Percentiles rank a stretch among this genome's conserved stretches.
Evolutionary conservation across 2,797 vertebrate genomes (phyloP).

Genomic region (Eptatretus atami): DNA sequence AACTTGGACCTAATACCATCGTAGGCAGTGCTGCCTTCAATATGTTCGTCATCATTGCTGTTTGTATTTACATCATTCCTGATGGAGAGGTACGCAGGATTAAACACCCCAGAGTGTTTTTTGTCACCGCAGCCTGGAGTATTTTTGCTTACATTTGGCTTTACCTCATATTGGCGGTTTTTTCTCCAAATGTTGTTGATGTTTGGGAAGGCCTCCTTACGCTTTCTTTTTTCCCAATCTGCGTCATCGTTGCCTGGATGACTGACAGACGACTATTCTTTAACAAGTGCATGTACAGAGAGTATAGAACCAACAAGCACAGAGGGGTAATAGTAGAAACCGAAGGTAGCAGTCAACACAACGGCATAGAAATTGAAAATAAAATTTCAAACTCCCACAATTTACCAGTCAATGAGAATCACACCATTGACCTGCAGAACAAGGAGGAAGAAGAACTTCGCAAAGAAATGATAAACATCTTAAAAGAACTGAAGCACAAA

Average conservation of each 20-base stretch:
- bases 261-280: conserved; percentile 72
- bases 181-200: conserved; percentile 51
- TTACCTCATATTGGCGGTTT: conserved; percentile 62
- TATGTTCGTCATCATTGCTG: conserved; percentile 92
- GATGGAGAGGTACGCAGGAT: conserved; percentile 58
- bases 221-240: conserved; percentile 72
- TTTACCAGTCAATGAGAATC: background rate
- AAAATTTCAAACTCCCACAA: conserved; percentile 27
- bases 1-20: conserved; percentile 75
- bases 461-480: conserved; percentile 57
- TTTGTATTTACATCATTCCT: conserved; percentile 71
- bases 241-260: conserved; percentile 56
- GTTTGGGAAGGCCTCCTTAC: conserved; percentile 91
- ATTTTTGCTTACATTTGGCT: conserved; percentile 88
- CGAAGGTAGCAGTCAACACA: conserved; percentile 42
- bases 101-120: conserved; percentile 72
- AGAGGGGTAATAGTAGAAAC: conserved; percentile 69
- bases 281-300: conserved; percentile 70
- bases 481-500: conserved; percentile 93
- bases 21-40: conserved; percentile 91
- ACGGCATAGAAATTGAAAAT: conserved; percentile 54
- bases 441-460: conserved; percentile 49
- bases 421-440: conserved; percentile 23
- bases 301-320: conserved; percentile 49
- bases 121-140: conserved; percentile 74